Evolutionary conservation across 1,140 invertebrate species (phyloP), one percentile per base, ranked within the genome.

Genomic region (Trachelipus rathkii): DNA sequence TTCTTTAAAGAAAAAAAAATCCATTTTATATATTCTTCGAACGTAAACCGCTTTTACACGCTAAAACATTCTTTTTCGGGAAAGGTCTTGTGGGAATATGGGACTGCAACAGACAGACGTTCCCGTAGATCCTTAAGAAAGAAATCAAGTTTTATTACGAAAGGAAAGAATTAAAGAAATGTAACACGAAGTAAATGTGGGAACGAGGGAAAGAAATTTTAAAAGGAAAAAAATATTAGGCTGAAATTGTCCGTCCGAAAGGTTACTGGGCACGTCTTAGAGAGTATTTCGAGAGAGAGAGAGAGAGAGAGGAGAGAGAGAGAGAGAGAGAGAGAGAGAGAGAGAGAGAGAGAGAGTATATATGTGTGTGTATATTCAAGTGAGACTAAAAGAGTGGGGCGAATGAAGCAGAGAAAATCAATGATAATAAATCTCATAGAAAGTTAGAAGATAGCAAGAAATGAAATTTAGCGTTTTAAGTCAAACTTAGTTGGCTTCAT

Each of bases 301-400:
- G 50, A 60, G 50, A 60, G 50, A 60, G 50, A 60, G 50, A 60
- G 50, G 50, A 60, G 50, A 60, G 50, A 60, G 50, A 60, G 50
- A 60, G 50, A 60, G 50, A 60, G 50, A 60, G 50, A 60, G 50
- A 60, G 50, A 60, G 50, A 60, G 50, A 60, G 50, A 19, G 19
- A 60, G 11, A 60, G 50, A 13, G 50, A 15, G 50, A 13, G 50
- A 60, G 50, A 60, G 50, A 19, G 4, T 60, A 8, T 60, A 8
- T 60, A 3, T 60, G 50, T 15, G 50, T 15, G 50, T 4, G 50
- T 19, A 15, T 60, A 19, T 60, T 13, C 11, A 19, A 60, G 50
- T 60, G 50, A 19, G 50, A 19, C 2, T 15, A 19, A 60, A 19
- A 60, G 50, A 60, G 50, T 4, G 50, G 50, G 33, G 33, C 33